Conservation (phyloP, 2,113 vertebrate species). For the Phylloscopus whistleri region DNA sequence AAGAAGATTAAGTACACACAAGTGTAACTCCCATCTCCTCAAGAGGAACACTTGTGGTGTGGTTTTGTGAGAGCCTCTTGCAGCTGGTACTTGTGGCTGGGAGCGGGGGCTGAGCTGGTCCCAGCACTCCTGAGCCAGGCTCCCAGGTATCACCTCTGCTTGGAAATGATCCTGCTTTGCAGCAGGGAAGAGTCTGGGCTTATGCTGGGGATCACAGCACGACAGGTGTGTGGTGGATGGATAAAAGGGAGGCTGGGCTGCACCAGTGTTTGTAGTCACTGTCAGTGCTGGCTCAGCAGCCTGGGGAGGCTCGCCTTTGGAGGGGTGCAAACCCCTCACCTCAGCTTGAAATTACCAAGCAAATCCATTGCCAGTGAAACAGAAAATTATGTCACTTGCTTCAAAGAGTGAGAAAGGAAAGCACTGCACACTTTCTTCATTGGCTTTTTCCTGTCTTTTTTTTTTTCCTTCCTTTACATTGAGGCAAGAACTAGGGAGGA, state of each 20-base stretch:
- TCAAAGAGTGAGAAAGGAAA: background rate
- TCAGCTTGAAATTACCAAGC: background rate
- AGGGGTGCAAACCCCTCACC: background rate
- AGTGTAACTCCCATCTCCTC: fast-evolving
- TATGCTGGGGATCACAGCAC: fast-evolving
- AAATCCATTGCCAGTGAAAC: background rate
- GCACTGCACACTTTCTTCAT: background rate
- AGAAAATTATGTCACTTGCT: background rate
- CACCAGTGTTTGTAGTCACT: background rate
- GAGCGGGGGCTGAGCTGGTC: background rate
- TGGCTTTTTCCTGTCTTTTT: background rate
- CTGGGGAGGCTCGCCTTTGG: background rate
- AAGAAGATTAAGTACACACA: background rate
- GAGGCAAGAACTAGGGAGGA: background rate
- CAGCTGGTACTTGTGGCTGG: background rate
- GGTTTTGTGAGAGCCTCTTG: background rate
- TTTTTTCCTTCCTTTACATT: background rate
- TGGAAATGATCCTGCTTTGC: background rate
- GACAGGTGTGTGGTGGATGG: fast-evolving
- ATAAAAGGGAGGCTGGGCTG: background rate
- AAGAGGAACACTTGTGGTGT: fast-evolving
- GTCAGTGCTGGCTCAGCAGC: fast-evolving
- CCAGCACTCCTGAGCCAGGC: background rate
- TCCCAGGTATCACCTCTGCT: background rate
- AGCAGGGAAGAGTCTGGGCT: background rate